Evolutionary conservation across 2,113 vertebrate species (phyloP), one percentile per base, ranked within the genome.

Genomic region (Tapirus terrestris): DNA sequence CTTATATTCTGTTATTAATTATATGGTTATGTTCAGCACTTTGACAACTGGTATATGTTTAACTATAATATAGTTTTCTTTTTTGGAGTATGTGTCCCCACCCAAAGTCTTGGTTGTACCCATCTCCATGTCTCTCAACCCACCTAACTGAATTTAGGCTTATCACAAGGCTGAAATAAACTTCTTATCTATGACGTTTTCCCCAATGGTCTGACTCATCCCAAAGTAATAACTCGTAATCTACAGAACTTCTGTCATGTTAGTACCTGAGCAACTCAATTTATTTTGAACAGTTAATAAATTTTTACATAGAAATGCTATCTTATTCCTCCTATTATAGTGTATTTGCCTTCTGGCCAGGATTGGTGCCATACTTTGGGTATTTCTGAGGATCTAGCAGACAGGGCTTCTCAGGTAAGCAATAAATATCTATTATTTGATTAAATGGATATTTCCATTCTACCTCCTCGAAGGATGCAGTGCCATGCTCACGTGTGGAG

Each of bases 1-100:
- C 58, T 92, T 76, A 31, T 43, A 92, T 81, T 83, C 68, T 75
- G 39, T 39, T 94, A 63, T 48, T 94, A 68, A 84, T 56, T 84
- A 90, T 11, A 95, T 31, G 73, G 53, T 53, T 82, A 90, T 10
- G 10, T 43, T 89, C 67, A 48, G 31, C 51, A 92, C 63, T 93
- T 4, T 76, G 20, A 20, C 63, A 65, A 76, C 0, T 93, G 58
- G 51, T 83, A 3, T 33, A 82, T 31, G 18, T 79, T 81, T 91
- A 91, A 88, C 63, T 63, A 94, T 13, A 68, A 21, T 53, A 86
- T 84, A 86, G 51, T 12, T 13, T 23, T 60, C 8, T 16, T 12
- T 80, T 63, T 58, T 65, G n/a, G 61, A 89, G 60, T 65, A 13
- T n/a, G 48, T 36, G 29, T 67, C n/a, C 36, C 25, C 18, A 8